These are phyloP conservation scores for Synodontis membranacea DNA, from an alignment of 2,113 vertebrate genomes.

Conservation along the genomic window DNA sequence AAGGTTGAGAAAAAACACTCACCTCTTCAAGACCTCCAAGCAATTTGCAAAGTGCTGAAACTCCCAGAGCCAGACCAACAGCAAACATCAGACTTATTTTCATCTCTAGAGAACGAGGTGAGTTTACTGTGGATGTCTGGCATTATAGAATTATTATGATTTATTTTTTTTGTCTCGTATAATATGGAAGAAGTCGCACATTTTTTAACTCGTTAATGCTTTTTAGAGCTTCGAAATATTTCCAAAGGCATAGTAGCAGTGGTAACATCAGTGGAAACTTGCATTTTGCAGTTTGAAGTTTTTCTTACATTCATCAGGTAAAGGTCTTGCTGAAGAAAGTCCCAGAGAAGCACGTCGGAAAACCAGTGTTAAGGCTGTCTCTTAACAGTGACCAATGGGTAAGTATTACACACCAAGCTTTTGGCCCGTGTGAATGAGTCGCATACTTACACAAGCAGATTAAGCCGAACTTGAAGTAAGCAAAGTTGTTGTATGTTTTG, in stretches of 20 bases:
- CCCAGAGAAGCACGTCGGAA: slow-evolving; percentile 75
- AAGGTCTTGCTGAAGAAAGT: slow-evolving; percentile 77
- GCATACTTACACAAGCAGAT: background rate
- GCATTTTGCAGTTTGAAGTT: background rate
- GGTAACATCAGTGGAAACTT: background rate
- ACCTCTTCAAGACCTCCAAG: slow-evolving; percentile 74
- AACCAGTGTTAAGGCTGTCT: slow-evolving; percentile 78
- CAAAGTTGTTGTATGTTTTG: too few species aligned
- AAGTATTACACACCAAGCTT: slow-evolving; percentile 43
- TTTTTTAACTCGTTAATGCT: background rate
- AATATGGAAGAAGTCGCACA: background rate
- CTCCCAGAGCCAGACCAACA: slow-evolving; percentile 70
- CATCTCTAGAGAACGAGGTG: slow-evolving; percentile 82
- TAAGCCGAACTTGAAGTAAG: too few species aligned
- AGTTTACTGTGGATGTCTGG: background rate
- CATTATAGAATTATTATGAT: background rate
- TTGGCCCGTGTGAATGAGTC: background rate
- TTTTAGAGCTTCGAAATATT: background rate
- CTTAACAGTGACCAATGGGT: slow-evolving; percentile 85
- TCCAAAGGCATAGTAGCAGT: too few species aligned
- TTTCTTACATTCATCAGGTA: slow-evolving; percentile 69
- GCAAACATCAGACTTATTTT: slow-evolving; percentile 71
- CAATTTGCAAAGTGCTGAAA: slow-evolving; percentile 76
- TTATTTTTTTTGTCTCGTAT: background rate
- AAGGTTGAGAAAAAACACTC: slow-evolving; percentile 66